Evolutionary conservation across 2,888 invertebrate species (phyloP), one percentile per base, ranked within the genome.

Genomic region (Mythimna albipuncta): DNA sequence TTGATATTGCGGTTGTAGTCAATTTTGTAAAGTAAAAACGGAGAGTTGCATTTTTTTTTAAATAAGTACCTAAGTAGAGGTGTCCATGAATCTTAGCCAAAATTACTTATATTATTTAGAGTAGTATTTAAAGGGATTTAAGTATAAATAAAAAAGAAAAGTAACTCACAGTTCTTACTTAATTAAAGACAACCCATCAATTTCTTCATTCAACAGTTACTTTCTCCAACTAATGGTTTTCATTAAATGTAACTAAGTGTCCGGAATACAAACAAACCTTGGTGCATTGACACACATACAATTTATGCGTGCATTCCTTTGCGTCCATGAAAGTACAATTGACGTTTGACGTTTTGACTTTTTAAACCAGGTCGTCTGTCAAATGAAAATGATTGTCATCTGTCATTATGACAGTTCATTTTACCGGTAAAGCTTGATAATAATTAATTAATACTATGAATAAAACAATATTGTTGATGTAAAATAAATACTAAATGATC

Each of bases 201-300:
- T 57, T 68, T 52, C 55, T 66, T 55, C n/a, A 50, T 1, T 21
- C 32, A 63, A 52, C 68, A 55, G 62, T 75, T 75, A 80, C 72
- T 77, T 84, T 84, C 76, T 64, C 65, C 71, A 72, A 73, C 66
- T 63, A 82, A 77, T 74, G 78, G 72, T 79, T 84, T 77, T 75
- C 75, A 84, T 75, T 81, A 75, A 81, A 81, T 73, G 72, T 65
- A 35, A 69, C 32, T 64, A 65, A 68, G 83, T 57, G 79, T 65
- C 61, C 35, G 6, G 81, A 79, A 81, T 81, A 70, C 58, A 74
- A 87, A 82, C 79, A 83, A 64, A 64, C 71, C 71, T 75, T 65
- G 65, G 79, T 88, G 87, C 87, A 85, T 77, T 86, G 87, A 82
- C 89, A 88, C 64, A 86, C 75, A 78, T 87, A 70, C 32, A 61